Evolutionary conservation across 2,797 vertebrate genomes (phyloP), one percentile per base, ranked within the genome.

Genomic region (Poeciliopsis presidionis): DNA sequence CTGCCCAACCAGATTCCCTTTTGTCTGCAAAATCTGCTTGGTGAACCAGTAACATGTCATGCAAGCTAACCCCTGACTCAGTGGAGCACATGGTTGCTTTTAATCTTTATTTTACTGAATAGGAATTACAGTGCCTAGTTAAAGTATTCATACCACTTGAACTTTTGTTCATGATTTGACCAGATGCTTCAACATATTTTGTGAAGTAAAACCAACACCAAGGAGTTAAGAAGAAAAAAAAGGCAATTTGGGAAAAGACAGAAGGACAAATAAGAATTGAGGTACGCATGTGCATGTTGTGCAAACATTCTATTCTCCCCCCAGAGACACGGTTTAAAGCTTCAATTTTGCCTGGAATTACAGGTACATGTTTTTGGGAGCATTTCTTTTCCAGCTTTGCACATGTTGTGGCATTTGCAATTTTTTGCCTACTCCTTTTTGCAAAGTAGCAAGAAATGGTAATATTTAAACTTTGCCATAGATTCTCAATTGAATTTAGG

Each of bases 11-110:
- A 74, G 82, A 80, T 75, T 81, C 77, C 67, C 77, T 82, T n/a
- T 83, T 85, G 80, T 89, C 87, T 79, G 81, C 83, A 59, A 72
- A 61, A 87, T 77, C 77, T 69, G 77, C 73, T 53, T 86, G 81
- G 78, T 69, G 49, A 81, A 74, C 72, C 76, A 79, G 77, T 81
- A 46, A 72, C 82, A 28, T 11, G 84, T 73, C 74, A 45, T 49
- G 46, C 80, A 69, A 82, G 65, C 63, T 9, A 39, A 49, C 39
- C 61, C 75, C 67, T 84, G 39, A 77, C 78, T 76, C 76, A 63
- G 82, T 80, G 83, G 75, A 57, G 72, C 63, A 84, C 75, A 16
- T 73, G 59, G 53, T 49, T 71, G 43, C 75, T 76, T 88, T 81
- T 43, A 83, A 84, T 73, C 46, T 76, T 80, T 67, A 80, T 78